Evolutionary conservation across 2,888 invertebrate genomes (phyloP).

Genomic region (Diarsia rubi): DNA sequence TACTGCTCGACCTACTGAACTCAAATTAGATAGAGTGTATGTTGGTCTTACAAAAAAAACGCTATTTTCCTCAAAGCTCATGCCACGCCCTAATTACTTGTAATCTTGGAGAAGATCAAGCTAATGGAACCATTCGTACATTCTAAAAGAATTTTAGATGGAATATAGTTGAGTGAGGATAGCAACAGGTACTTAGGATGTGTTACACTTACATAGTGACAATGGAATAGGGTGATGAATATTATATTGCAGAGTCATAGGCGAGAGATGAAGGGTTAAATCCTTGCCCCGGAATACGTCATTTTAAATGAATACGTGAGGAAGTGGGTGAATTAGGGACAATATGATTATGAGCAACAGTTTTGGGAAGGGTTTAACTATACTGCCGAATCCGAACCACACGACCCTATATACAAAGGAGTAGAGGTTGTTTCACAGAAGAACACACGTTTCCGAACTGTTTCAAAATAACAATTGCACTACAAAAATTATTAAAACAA

Average conservation of each 20-base stretch:
- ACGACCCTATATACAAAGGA: not conserved
- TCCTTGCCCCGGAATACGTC: not conserved
- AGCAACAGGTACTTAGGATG: slow-evolving; percentile 22
- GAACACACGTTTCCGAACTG: not conserved
- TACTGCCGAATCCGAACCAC: not conserved
- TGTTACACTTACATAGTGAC: not conserved
- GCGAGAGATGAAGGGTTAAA: not conserved
- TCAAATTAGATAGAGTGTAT: slow-evolving; percentile 10
- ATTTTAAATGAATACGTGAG: not conserved
- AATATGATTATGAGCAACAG: not conserved
- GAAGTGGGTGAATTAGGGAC: not conserved
- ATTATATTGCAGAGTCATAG: slow-evolving; percentile 22
- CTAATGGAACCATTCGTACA: slow-evolving; percentile 28
- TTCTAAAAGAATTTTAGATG: slow-evolving; percentile 33
- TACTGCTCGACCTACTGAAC: slow-evolving; percentile 42
- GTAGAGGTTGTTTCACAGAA: not conserved
- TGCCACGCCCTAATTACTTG: slow-evolving; percentile 45
- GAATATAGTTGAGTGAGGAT: not conserved
- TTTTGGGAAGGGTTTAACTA: not conserved
- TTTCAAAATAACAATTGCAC: slow-evolving; percentile 12
- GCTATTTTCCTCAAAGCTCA: slow-evolving; percentile 42
- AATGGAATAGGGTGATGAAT: slow-evolving; percentile 29
- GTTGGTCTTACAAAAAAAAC: slow-evolving; percentile 12
- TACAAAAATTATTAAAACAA: no score
- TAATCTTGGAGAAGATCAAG: slow-evolving; percentile 39